Evolutionary conservation across 2,113 vertebrate species (phyloP), one percentile per base, ranked within the genome.

Genomic region (Nicator chloris): DNA sequence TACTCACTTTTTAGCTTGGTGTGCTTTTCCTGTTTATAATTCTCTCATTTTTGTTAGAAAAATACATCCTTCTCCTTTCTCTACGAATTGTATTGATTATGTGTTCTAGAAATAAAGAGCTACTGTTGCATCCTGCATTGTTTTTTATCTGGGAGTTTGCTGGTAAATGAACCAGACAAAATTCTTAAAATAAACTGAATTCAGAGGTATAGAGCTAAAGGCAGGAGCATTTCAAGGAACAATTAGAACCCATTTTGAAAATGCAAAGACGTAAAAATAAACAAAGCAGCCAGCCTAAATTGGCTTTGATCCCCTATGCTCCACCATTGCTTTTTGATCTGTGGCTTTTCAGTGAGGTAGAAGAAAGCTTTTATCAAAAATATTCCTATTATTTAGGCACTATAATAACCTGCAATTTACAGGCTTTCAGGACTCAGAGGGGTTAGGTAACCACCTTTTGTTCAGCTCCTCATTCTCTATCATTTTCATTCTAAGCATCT

Each of bases 171-270:
- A 82, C 30, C 39, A 64, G 31, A 56, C 28, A 54, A 92, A 92
- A 90, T 86, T 84, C 87, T 94, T 93, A 57, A 51, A 92, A 94
- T 81, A 75, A 87, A 70, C 11, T 80, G 35, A 71, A 35, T 68
- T 78, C 83, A 68, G 68, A 85, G 61, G 44, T 84, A 35, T 15
- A 64, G 82, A 92, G 57, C 56, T 88, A 86, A 75, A 96, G 86
- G 95, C n/a, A 61, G 78, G 33, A 80, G n/a, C 49, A 68, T 93
- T 92, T 93, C 42, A 87, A 96, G 85, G 91, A 93, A 91, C 71
- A 90, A 76, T 95, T 94, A 90, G 6, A 88, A 92, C 10, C 44
- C 64, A 59, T 92, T 96, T 88, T 95, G 92, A 91, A 87, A 94
- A 97, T 85, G 16, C 19, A 31, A 76, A 86, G 54, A 83, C 83